Conservation (phyloP, 2,113 vertebrate genomes). For the Setophaga petechia region DNA sequence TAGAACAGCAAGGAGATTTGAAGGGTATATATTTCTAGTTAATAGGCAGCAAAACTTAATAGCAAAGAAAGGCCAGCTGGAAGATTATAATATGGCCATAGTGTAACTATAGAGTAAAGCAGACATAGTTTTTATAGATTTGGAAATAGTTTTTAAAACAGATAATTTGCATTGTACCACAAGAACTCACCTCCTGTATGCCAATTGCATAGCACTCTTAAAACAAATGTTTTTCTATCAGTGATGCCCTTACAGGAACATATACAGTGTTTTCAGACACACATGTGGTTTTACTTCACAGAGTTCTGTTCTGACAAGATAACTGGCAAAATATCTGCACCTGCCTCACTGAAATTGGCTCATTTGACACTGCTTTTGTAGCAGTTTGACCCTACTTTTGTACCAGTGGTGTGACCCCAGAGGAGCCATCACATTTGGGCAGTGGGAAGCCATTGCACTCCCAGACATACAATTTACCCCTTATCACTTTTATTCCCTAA, state of each 20-base stretch:
- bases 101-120: neutral
- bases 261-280: neutral
- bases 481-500: neutral
- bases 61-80: neutral
- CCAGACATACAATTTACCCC: neutral
- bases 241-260: neutral
- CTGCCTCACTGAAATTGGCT: neutral
- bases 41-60: neutral
- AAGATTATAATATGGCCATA: neutral
- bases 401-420: neutral
- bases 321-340: neutral
- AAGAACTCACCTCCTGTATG: neutral
- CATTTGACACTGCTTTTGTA: neutral
- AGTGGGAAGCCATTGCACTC: neutral
- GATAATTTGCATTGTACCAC: neutral
- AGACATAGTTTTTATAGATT: neutral
- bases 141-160: neutral
- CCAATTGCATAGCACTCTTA: neutral
- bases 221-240: neutral
- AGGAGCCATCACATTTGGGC: neutral
- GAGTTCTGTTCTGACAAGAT: neutral
- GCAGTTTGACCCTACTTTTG: neutral
- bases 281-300: rapidly evolving
- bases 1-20: neutral
- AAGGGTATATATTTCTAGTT: neutral